These are phyloP conservation scores for Drosophila leonis DNA, from an alignment of 2,888 invertebrate species.

Conservation along the genomic window DNA sequence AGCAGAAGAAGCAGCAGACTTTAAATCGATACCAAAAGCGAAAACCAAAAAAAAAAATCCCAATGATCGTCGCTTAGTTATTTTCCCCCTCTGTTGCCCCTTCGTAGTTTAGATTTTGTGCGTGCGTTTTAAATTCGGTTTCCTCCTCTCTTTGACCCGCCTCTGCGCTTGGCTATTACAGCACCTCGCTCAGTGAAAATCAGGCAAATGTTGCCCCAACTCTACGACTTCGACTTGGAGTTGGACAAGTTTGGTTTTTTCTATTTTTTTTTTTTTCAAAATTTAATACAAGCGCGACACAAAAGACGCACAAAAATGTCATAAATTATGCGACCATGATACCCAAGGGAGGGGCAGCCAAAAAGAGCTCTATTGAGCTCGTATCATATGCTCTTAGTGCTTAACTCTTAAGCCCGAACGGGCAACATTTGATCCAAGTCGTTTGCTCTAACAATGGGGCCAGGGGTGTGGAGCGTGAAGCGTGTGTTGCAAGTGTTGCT, in stretches of 20 bases:
- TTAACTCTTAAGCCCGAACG: constrained; percentile 29
- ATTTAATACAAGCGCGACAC: constrained; percentile 82
- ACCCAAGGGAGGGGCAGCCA: constrained; percentile 66
- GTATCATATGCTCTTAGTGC: constrained; percentile 28
- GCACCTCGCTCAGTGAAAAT: constrained; percentile 65
- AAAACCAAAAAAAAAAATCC: constrained; percentile 57
- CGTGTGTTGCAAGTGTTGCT: constrained; percentile 14
- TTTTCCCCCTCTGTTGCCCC: constrained; percentile 28
- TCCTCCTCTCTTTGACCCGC: constrained; percentile 7
- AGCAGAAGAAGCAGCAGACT: constrained; percentile 26
- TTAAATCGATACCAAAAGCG: constrained; percentile 63
- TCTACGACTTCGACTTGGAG: constrained; percentile 42
- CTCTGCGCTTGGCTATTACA: constrained; percentile 42
- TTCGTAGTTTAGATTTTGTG: constrained; percentile 66
- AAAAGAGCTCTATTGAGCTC: constrained; percentile 63
- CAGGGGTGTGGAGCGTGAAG: constrained; percentile 9
- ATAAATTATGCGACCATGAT: constrained; percentile 81
- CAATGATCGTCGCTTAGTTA: constrained; percentile 74
- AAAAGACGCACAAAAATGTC: constrained; percentile 83
- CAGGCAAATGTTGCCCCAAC: constrained; percentile 66
- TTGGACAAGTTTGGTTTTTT: constrained; percentile 52
- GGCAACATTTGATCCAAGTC: constrained; percentile 53
- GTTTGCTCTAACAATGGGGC: constrained; percentile 26
- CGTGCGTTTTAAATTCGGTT: constrained; percentile 74
- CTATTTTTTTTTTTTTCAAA: constrained; percentile 41